phyloP scores from a whole-genome alignment of 2,113 vertebrate species.

The Sceloporus tristichus region DNA sequence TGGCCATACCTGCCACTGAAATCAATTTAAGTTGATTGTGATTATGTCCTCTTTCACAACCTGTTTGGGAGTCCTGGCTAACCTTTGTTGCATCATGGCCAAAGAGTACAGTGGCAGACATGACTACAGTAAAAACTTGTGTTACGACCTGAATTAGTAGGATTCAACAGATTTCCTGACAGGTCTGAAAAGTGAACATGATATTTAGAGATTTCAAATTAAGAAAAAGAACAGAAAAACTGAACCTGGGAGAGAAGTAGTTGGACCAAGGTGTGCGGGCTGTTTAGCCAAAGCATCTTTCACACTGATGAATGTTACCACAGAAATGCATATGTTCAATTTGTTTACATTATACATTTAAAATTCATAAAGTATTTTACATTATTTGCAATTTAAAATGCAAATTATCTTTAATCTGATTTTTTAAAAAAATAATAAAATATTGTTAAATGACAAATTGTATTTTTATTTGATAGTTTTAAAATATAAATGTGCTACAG shows the following conservation, averaged over 20 bases:
- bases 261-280: not conserved
- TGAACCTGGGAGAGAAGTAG: not conserved
- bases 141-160: not conserved
- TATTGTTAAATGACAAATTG: not conserved
- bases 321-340: not conserved
- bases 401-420: not conserved
- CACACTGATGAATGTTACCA: not conserved
- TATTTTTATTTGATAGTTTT: not conserved
- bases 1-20: too few species aligned
- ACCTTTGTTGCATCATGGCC: not conserved
- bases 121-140: not conserved
- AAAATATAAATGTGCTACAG: not conserved
- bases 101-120: too few species aligned
- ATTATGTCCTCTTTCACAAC: not conserved
- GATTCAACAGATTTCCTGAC: not conserved
- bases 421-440: not conserved
- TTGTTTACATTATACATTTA: not conserved
- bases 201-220: too few species aligned
- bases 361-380: not conserved
- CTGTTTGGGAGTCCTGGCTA: not conserved
- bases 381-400: not conserved
- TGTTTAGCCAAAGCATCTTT: not conserved
- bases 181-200: too few species aligned
- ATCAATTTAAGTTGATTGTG: not conserved
- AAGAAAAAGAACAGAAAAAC: too few species aligned